phyloP scores from a whole-genome alignment of 37 sponge, comb jelly and placozoan species.

The Amphimedon queenslandica region DNA sequence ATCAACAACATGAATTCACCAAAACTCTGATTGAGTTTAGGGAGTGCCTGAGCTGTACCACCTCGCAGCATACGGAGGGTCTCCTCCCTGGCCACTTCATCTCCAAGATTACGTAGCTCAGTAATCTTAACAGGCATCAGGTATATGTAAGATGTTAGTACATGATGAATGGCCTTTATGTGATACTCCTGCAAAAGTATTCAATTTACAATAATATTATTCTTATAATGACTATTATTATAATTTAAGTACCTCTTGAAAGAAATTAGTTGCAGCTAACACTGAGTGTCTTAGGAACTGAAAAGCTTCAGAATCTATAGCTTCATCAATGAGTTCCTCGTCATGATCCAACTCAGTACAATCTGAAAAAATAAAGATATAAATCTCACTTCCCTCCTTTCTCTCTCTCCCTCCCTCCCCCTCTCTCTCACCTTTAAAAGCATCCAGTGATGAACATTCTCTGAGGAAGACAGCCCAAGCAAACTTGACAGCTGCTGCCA shows the following conservation, averaged over 20 bases:
- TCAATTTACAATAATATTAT: too few species aligned
- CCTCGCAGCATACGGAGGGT: conserved; percentile 6
- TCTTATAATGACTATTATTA: too few species aligned
- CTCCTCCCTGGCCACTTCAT: conserved; percentile 47
- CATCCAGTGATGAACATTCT: conserved; percentile 50
- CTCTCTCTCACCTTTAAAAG: conserved; percentile 64
- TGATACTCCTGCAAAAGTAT: conserved; percentile 62
- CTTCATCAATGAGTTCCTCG: conserved; percentile 47
- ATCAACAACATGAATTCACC: conserved; percentile 72
- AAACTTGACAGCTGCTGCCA: conserved; percentile 71
- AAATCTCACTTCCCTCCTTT: too few species aligned
- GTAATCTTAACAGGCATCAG: conserved; percentile 68
- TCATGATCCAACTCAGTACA: conserved; percentile 72
- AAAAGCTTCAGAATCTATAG: conserved; percentile 40
- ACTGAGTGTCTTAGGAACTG: conserved; percentile 51
- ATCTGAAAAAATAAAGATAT: conserved; percentile 10
- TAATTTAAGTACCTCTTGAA: conserved; percentile 67
- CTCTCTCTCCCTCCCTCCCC: too few species aligned
- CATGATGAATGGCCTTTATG: conserved; percentile 47
- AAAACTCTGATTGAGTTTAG: conserved; percentile 23
- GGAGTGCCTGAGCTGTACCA: not conserved
- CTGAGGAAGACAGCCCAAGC: conserved; percentile 77
- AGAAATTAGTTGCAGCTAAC: conserved; percentile 39
- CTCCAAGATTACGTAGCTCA: conserved; percentile 58
- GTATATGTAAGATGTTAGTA: conserved; percentile 69